Percentiles rank a stretch among this genome's conserved stretches.
phyloP scores from a whole-genome alignment of 2,888 invertebrate species.

The Hecatera dysodea region DNA sequence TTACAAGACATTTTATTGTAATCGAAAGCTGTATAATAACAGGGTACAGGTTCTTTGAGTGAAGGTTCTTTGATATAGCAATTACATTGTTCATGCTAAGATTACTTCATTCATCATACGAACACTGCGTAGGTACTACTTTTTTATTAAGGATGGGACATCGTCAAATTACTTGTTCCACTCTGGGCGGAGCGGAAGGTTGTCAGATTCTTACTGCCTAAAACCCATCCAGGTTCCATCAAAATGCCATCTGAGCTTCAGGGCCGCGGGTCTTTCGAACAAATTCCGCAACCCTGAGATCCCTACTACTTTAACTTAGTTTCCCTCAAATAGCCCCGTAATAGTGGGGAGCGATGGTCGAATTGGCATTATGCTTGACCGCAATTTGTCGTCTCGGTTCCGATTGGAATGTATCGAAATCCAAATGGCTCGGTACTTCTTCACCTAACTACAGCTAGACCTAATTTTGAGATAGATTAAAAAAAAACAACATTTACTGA shows the following conservation, averaged over 20 bases:
- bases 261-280: too few relatives aligned
- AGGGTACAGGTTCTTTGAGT: too few relatives aligned
- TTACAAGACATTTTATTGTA: background rate
- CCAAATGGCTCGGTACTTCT: constrained; percentile 2
- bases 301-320: constrained; percentile 1
- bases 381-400: constrained; percentile 11
- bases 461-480: background rate
- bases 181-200: too few relatives aligned
- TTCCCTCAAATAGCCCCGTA: background rate
- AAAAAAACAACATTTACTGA: background rate
- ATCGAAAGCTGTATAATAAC: background rate
- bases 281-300: too few relatives aligned
- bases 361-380: constrained; percentile 22
- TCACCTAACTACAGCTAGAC: background rate
- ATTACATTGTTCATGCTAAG: background rate
- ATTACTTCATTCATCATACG: background rate
- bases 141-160: too few relatives aligned
- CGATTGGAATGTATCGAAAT: constrained; percentile 10
- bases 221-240: too few relatives aligned
- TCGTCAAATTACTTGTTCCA: too few relatives aligned
- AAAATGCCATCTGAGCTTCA: too few relatives aligned
- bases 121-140: too few relatives aligned
- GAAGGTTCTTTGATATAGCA: background rate
- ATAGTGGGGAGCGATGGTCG: background rate
- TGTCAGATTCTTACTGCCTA: too few relatives aligned